These are phyloP conservation scores for Ornithoptera priamus DNA, from an alignment of 2,888 invertebrate species.

Conservation along the genomic window DNA sequence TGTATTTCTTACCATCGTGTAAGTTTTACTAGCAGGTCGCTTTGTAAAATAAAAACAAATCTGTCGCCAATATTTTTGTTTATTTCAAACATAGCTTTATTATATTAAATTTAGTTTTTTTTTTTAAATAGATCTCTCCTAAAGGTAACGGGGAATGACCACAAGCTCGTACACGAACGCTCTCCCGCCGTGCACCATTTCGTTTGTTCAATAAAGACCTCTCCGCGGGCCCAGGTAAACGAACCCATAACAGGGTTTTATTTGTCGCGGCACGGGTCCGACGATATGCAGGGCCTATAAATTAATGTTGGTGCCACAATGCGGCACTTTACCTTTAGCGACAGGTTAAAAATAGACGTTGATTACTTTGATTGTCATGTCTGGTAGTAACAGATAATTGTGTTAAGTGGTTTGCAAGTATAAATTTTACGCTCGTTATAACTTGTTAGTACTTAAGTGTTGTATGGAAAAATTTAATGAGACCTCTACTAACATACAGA, in stretches of 20 bases:
- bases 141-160: not conserved
- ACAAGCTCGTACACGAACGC: not conserved
- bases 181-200: not conserved
- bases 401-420: slow-evolving; percentile 14
- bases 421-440: not conserved
- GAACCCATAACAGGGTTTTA: slow-evolving; percentile 24
- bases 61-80: no score
- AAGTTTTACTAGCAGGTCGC: no score
- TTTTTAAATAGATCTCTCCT: not conserved
- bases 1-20: no score
- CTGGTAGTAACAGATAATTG: slow-evolving; percentile 9
- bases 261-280: slow-evolving; percentile 24
- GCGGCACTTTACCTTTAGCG: slow-evolving; percentile 7
- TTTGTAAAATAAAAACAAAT: no score
- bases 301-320: slow-evolving; percentile 14
- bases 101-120: not conserved
- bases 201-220: slow-evolving; percentile 23
- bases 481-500: not conserved
- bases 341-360: slow-evolving; percentile 18
- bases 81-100: no score
- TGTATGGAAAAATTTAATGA: not conserved
- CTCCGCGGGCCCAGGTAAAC: slow-evolving; percentile 26
- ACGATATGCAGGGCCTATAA: slow-evolving; percentile 13
- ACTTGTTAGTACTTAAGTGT: not conserved
- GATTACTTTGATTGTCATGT: slow-evolving; percentile 22